Conservation (phyloP, 1,140 invertebrate species). For the Caenorhabditis tropicalis region DNA sequence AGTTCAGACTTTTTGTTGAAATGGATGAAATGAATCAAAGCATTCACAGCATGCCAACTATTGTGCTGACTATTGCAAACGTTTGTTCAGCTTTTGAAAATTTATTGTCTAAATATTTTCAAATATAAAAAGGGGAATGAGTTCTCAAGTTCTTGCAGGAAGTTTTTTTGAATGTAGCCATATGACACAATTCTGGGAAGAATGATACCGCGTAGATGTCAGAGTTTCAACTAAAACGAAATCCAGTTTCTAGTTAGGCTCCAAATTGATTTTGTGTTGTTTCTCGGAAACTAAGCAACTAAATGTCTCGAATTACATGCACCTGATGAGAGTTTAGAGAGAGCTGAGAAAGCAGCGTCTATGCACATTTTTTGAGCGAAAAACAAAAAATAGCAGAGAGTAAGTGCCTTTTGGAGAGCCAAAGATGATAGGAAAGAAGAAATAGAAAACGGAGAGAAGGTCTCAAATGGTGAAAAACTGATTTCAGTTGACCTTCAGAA, state of each 20-base stretch:
- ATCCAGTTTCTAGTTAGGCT: too few relatives aligned
- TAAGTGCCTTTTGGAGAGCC: not conserved
- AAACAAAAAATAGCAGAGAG: not conserved
- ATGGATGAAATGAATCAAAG: too few relatives aligned
- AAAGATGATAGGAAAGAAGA: not conserved
- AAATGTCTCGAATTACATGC: not conserved
- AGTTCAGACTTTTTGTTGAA: not conserved
- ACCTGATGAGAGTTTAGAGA: not conserved
- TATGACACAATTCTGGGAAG: not conserved
- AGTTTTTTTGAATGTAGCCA: not conserved
- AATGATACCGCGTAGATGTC: too few relatives aligned
- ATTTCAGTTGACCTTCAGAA: constrained; percentile 4
- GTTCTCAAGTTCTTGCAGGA: too few relatives aligned
- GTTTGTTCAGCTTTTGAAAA: not conserved
- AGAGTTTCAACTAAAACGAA: too few relatives aligned
- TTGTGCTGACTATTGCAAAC: not conserved
- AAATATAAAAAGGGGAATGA: too few relatives aligned
- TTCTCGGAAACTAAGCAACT: not conserved
- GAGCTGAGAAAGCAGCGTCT: not conserved
- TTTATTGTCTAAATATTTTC: too few relatives aligned
- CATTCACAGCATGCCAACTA: too few relatives aligned
- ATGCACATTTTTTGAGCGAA: constrained; percentile 10
- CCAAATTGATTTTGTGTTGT: not conserved
- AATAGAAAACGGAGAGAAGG: not conserved
- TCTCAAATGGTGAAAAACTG: not conserved